phyloP scores from a whole-genome alignment of 2,888 invertebrate genomes.

The Hipparchia semele region DNA sequence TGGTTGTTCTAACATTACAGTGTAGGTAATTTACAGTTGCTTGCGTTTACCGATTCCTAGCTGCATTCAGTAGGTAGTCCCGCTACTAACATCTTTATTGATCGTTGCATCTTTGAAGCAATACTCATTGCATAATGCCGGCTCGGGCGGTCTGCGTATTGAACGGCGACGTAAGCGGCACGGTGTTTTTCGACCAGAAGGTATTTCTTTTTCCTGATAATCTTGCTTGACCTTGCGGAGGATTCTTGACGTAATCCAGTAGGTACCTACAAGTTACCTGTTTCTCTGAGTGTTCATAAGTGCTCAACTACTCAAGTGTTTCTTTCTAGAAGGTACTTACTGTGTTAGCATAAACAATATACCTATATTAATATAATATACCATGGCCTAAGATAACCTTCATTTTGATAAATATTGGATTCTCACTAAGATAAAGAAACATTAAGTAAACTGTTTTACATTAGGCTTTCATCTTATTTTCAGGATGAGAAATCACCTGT shows the following conservation, averaged over 20 bases:
- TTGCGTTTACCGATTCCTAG: background rate
- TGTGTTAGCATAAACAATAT: background rate
- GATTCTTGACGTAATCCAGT: constrained; percentile 29
- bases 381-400: background rate
- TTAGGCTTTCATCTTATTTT: constrained; percentile 43
- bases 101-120: constrained; percentile 2
- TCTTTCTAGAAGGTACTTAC: constrained; percentile 5
- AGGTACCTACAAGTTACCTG: background rate
- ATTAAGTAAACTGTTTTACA: background rate
- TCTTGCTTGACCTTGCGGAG: constrained; percentile 36
- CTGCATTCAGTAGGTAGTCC: background rate
- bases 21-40: background rate
- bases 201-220: constrained; percentile 60
- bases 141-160: constrained; percentile 94
- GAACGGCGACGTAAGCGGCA: constrained; percentile 92
- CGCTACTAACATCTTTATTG: background rate
- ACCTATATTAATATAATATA: too few relatives aligned
- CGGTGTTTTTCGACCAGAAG: constrained; percentile 90
- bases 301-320: background rate
- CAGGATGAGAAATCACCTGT: constrained; percentile 87
- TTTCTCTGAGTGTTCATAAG: background rate
- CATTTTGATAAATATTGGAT: background rate
- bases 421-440: background rate
- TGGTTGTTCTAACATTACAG: background rate
- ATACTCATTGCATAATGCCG: constrained; percentile 69